A percentile compares a stretch with the other conserved stretches of the same genome.
Evolutionary conservation across 2,797 vertebrate species (phyloP).

Genomic region (Tolypeutes matacus): DNA sequence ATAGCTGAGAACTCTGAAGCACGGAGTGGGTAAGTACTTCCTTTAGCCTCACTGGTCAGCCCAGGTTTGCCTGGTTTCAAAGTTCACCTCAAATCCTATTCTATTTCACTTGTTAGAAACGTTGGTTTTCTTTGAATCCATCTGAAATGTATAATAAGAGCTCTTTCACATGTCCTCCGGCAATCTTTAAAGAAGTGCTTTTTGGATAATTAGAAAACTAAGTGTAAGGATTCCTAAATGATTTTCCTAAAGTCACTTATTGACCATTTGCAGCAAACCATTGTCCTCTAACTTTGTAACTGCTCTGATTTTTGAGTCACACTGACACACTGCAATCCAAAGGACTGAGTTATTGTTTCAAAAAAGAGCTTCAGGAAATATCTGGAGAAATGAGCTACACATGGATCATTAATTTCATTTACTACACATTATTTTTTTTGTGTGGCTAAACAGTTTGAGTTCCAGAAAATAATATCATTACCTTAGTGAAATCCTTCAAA

Average conservation of each 20-base stretch:
- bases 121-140: accelerated
- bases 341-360: neutral
- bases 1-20: neutral
- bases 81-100: neutral
- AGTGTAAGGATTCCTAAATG: neutral
- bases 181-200: accelerated
- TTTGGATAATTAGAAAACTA: neutral
- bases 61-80: neutral
- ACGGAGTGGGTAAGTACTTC: neutral
- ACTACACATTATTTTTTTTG: accelerated
- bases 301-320: neutral
- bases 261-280: neutral
- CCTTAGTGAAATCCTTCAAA: too few species aligned
- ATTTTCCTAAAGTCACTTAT: neutral
- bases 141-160: accelerated
- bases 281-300: neutral
- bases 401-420: accelerated
- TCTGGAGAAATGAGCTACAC: neutral
- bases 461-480: too few species aligned
- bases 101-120: neutral
- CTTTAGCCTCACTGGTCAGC: neutral
- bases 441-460: neutral
- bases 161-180: neutral
- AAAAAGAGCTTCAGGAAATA: accelerated
- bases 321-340: accelerated